These are phyloP conservation scores for Ellobius talpinus DNA, from an alignment of 2,113 vertebrate genomes.

Conservation along the genomic window DNA sequence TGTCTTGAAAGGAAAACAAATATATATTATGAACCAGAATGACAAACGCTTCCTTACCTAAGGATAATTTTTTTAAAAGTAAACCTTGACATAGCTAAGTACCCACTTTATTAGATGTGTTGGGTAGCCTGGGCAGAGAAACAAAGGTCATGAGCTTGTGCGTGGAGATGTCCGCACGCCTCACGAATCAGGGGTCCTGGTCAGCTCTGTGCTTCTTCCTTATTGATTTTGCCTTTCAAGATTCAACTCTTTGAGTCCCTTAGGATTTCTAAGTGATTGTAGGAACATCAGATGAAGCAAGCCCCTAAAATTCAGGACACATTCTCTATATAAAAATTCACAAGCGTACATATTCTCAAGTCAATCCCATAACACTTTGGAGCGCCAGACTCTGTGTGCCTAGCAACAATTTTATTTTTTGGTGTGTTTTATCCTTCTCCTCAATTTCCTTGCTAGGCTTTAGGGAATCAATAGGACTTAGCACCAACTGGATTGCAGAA, in stretches of 20 bases:
- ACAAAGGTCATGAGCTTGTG: not conserved
- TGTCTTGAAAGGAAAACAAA: slow-evolving; percentile 39
- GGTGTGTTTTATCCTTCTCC: slow-evolving; percentile 80
- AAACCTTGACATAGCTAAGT: slow-evolving; percentile 27
- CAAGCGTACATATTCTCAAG: slow-evolving; percentile 58
- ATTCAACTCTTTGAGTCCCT: not conserved
- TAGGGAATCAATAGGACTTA: slow-evolving; percentile 82
- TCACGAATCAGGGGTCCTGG: not conserved
- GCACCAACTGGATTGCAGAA: slow-evolving; percentile 79
- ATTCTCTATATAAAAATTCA: slow-evolving; percentile 67
- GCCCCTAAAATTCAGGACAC: slow-evolving; percentile 45
- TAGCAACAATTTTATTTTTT: slow-evolving; percentile 83
- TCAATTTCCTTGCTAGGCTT: slow-evolving; percentile 83
- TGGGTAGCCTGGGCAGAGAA: not conserved
- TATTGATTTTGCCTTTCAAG: not conserved
- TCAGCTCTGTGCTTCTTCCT: not conserved
- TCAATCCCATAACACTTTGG: slow-evolving; percentile 73
- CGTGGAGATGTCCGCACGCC: not conserved
- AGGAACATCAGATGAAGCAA: not conserved
- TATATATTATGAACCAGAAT: slow-evolving; percentile 4
- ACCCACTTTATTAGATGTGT: not conserved
- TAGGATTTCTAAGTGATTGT: slow-evolving; percentile 41
- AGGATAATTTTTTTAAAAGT: slow-evolving; percentile 56
- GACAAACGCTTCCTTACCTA: not conserved
- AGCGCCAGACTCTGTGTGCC: slow-evolving; percentile 75